A percentile compares a stretch with the other conserved stretches of the same genome.
These are phyloP conservation scores for Peromyscus aztecus DNA, from an alignment of 2,797 vertebrate genomes.

Conservation along the genomic window DNA sequence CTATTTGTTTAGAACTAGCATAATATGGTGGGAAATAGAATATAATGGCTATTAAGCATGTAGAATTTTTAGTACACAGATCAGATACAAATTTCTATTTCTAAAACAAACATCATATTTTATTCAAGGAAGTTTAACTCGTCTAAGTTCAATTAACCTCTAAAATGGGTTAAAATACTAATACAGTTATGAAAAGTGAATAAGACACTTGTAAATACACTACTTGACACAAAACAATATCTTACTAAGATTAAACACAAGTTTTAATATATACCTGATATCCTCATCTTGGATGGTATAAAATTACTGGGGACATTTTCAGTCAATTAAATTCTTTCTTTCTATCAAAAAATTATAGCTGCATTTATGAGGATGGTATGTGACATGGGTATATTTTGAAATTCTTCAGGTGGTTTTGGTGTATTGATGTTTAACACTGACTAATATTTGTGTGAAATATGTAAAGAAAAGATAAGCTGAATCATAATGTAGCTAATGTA, in stretches of 20 bases:
- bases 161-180: slow-evolving; percentile 15
- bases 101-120: slow-evolving; percentile 15
- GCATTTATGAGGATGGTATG: not conserved
- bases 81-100: not conserved
- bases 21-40: not conserved
- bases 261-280: not conserved
- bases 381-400: not conserved
- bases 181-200: not conserved
- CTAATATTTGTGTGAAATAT: not conserved
- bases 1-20: not conserved
- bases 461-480: not conserved
- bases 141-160: not conserved
- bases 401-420: not conserved
- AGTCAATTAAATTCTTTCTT: not conserved
- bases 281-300: not conserved
- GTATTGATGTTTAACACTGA: not conserved
- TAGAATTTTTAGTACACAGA: not conserved
- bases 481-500: not conserved
- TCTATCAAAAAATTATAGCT: slow-evolving; percentile 23
- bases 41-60: not conserved
- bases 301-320: not conserved
- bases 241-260: not conserved
- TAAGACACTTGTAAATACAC: slow-evolving; percentile 7
- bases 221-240: not conserved
- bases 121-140: not conserved